phyloP scores from a whole-genome alignment of 2,113 vertebrate genomes.

The Pluvialis apricaria region DNA sequence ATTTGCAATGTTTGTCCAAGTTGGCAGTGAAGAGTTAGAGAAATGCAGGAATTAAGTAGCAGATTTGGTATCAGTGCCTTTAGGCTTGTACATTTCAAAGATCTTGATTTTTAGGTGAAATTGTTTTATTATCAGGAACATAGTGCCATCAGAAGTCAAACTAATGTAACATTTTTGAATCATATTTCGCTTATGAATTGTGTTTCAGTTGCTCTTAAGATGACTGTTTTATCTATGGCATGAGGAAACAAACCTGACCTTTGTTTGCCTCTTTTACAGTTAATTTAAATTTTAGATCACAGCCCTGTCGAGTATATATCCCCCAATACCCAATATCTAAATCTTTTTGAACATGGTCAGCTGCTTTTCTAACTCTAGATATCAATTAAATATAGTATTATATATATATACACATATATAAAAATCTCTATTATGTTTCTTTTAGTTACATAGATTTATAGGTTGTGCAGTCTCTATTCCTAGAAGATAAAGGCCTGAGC shows the following conservation, averaged over 20 bases:
- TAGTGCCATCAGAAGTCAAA: neutral
- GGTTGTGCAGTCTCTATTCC: neutral
- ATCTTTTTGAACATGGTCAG: neutral
- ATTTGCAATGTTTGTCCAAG: neutral
- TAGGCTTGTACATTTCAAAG: neutral
- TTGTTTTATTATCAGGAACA: neutral
- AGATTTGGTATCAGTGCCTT: neutral
- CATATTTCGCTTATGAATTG: neutral
- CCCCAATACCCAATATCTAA: neutral
- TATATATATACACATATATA: neutral
- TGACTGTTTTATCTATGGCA: neutral
- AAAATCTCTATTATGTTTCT: neutral
- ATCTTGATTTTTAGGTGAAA: neutral
- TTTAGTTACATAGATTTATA: neutral
- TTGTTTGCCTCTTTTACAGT: neutral
- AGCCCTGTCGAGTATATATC: neutral
- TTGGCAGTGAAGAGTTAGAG: neutral
- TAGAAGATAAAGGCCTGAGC: neutral
- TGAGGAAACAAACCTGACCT: neutral
- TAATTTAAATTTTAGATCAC: neutral
- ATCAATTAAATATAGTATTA: neutral
- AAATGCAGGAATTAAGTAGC: neutral
- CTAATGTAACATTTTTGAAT: neutral
- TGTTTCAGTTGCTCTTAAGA: neutral
- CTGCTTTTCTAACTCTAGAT: neutral